phyloP scores from a whole-genome alignment of 1,140 invertebrate species.

The Drosophila hydei region DNA sequence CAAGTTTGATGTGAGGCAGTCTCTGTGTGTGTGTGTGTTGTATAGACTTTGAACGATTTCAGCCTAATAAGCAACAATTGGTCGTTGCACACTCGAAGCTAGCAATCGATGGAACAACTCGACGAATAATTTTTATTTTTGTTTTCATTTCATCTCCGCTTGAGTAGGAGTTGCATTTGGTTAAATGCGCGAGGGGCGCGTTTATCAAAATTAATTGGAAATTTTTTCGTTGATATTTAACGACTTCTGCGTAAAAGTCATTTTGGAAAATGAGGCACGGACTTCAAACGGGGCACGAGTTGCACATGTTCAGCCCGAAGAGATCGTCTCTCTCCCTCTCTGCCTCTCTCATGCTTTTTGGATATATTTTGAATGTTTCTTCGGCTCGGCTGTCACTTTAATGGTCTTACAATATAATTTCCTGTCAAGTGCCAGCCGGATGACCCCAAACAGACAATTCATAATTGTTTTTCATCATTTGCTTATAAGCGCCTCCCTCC shows the following conservation, averaged over 20 bases:
- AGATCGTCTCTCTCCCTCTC: constrained; percentile 8
- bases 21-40: constrained; percentile 10
- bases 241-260: constrained; percentile 81
- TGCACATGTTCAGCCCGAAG: constrained; percentile 65
- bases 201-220: constrained; percentile 83
- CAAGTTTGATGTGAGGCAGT: constrained; percentile 24
- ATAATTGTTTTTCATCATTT: constrained; percentile 76
- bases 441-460: constrained; percentile 69
- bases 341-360: background rate
- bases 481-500: constrained; percentile 44
- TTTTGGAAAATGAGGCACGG: constrained; percentile 55
- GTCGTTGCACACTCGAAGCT: constrained; percentile 24
- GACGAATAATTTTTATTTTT: constrained; percentile 50
- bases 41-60: constrained; percentile 69
- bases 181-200: constrained; percentile 41
- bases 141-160: constrained; percentile 19
- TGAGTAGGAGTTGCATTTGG: constrained; percentile 34
- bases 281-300: constrained; percentile 59
- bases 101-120: constrained; percentile 57
- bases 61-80: constrained; percentile 78
- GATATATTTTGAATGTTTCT: constrained; percentile 25
- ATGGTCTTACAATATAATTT: constrained; percentile 79
- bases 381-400: constrained; percentile 64
- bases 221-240: constrained; percentile 80
- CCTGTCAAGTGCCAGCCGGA: constrained; percentile 59